These are phyloP conservation scores for Cheilosia grossa DNA, from an alignment of 2,888 invertebrate genomes.

Conservation along the genomic window DNA sequence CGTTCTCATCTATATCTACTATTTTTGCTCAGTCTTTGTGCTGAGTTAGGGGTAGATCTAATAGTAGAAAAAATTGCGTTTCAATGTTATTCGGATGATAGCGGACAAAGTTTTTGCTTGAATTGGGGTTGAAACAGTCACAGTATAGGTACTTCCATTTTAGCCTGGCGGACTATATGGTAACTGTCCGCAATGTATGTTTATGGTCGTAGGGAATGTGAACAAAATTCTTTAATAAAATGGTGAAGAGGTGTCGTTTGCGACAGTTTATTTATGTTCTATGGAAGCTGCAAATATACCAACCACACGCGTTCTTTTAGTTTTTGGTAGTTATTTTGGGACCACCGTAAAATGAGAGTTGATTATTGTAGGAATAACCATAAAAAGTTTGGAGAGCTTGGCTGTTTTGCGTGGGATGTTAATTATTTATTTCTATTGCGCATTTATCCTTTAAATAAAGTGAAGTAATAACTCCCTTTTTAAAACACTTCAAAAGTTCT, in stretches of 20 bases:
- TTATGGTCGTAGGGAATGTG: background rate
- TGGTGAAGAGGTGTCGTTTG: background rate
- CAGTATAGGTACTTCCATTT: constrained; percentile 5
- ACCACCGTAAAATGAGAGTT: too few relatives aligned
- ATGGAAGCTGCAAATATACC: background rate
- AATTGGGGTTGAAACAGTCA: constrained; percentile 9
- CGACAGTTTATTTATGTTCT: background rate
- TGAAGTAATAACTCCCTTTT: too few relatives aligned
- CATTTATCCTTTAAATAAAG: too few relatives aligned
- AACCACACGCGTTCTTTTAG: background rate
- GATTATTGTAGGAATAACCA: too few relatives aligned
- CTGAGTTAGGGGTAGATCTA: background rate
- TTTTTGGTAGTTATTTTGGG: too few relatives aligned
- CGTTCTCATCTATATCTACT: background rate
- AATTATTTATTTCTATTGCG: too few relatives aligned
- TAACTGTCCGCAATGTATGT: background rate
- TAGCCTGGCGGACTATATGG: background rate
- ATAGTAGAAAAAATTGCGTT: constrained; percentile 27
- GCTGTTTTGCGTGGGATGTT: too few relatives aligned
- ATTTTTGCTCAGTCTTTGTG: constrained; percentile 6
- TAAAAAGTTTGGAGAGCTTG: too few relatives aligned
- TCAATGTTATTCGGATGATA: constrained; percentile 20
- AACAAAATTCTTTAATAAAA: background rate
- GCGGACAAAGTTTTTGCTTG: constrained; percentile 43
- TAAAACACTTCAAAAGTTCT: too few relatives aligned